These are phyloP conservation scores for Synanthedon andrenaeformis DNA, from an alignment of 2,888 invertebrate species.

Conservation along the genomic window DNA sequence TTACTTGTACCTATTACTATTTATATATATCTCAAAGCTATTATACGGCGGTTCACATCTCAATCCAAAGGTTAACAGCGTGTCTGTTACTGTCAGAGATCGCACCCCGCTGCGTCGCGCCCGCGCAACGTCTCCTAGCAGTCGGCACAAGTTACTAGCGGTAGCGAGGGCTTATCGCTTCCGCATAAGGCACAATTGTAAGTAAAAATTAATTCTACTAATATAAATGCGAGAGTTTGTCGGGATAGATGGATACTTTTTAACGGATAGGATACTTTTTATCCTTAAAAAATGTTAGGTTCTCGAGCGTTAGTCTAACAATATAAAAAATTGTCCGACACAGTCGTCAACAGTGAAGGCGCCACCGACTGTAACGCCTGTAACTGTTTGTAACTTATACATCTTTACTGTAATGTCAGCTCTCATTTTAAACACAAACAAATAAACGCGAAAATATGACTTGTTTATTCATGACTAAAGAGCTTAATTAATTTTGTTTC, in stretches of 20 bases:
- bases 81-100: slow-evolving; percentile 66
- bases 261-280: too few species aligned
- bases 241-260: too few species aligned
- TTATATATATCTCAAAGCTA: slow-evolving; percentile 35
- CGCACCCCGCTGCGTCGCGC: slow-evolving; percentile 62
- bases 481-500: not conserved
- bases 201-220: not conserved
- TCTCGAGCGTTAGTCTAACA: too few species aligned
- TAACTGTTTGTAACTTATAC: too few species aligned
- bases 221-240: not conserved
- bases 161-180: slow-evolving; percentile 1
- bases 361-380: too few species aligned
- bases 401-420: too few species aligned
- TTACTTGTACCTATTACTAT: slow-evolving; percentile 16
- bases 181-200: not conserved
- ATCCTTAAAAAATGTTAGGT: too few species aligned
- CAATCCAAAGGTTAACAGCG: slow-evolving; percentile 67
- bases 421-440: too few species aligned
- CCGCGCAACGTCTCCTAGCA: slow-evolving; percentile 24
- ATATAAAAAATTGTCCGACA: too few species aligned
- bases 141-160: slow-evolving; percentile 9
- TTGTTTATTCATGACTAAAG: too few species aligned
- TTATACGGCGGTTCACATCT: slow-evolving; percentile 65
- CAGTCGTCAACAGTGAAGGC: too few species aligned
- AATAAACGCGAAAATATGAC: too few species aligned